Conservation (phyloP, 2,888 invertebrate genomes). For the Dyspetes luteomarginatus region DNA sequence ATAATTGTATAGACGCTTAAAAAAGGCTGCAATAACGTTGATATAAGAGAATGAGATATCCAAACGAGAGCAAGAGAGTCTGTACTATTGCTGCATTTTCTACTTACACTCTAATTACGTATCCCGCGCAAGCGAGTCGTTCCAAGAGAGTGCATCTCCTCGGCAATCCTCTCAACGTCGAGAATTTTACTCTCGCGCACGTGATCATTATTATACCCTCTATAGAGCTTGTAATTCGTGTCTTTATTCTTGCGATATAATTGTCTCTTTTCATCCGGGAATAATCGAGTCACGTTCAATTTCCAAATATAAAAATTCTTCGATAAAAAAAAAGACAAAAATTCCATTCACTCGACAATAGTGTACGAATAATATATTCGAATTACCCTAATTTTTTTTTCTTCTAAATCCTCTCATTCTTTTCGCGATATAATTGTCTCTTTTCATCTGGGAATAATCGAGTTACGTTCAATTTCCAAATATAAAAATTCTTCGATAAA, state of each 20-base stretch:
- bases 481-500: too few species aligned
- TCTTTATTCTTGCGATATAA: conserved; percentile 28
- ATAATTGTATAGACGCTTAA: background rate
- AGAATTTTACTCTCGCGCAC: conserved; percentile 39
- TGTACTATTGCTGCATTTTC: conserved; percentile 57
- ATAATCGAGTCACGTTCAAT: conserved; percentile 1
- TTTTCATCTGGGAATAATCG: too few species aligned
- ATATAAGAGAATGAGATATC: conserved; percentile 10
- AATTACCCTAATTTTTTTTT: too few species aligned
- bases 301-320: background rate
- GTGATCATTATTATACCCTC: conserved; percentile 41
- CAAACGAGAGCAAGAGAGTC: conserved; percentile 1
- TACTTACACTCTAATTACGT: conserved; percentile 65
- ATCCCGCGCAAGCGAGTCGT: conserved; percentile 58
- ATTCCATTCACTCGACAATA: background rate
- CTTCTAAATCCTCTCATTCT: too few species aligned
- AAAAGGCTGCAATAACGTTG: conserved; percentile 1
- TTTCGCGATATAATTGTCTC: too few species aligned
- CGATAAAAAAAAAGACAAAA: background rate
- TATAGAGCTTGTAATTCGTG: conserved; percentile 7
- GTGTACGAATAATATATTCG: too few species aligned
- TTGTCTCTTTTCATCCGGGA: conserved; percentile 6
- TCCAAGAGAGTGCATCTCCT: conserved; percentile 49
- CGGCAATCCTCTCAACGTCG: conserved; percentile 5
- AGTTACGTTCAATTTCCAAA: too few species aligned